These are phyloP conservation scores for Propithecus perrieri DNA, from an alignment of 2,797 vertebrate species.

Conservation along the genomic window DNA sequence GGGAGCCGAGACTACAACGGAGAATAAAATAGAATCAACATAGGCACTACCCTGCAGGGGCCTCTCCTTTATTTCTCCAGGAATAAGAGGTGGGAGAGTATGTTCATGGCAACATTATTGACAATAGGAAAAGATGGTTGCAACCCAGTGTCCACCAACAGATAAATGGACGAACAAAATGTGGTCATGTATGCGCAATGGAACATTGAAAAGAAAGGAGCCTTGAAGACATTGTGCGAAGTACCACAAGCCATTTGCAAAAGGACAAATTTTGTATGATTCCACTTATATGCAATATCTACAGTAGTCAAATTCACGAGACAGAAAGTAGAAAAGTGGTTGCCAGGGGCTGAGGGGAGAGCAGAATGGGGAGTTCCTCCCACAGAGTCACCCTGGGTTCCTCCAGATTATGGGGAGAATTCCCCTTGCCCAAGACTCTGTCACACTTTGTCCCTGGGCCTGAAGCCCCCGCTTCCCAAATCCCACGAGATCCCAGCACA, in stretches of 20 bases:
- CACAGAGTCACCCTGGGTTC: neutral
- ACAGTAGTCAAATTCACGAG: neutral
- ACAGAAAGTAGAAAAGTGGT: neutral
- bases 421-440: neutral
- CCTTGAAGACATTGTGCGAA: neutral
- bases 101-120: neutral
- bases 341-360: neutral
- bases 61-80: neutral
- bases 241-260: neutral
- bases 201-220: neutral
- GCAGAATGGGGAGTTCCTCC: neutral
- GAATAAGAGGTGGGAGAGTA: neutral
- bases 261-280: neutral
- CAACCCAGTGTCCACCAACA: rapidly evolving
- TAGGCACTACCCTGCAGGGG: too few species aligned
- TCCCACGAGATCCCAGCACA: neutral
- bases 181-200: too few species aligned
- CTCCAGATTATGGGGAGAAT: neutral
- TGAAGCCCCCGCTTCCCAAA: neutral
- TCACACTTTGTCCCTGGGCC: neutral
- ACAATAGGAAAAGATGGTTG: neutral
- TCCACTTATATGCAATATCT: neutral
- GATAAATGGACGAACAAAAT: neutral
- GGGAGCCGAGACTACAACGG: too few species aligned
- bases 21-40: neutral